Conservation (phyloP, 2,888 invertebrate genomes). For the Diplazon laetatorius region DNA sequence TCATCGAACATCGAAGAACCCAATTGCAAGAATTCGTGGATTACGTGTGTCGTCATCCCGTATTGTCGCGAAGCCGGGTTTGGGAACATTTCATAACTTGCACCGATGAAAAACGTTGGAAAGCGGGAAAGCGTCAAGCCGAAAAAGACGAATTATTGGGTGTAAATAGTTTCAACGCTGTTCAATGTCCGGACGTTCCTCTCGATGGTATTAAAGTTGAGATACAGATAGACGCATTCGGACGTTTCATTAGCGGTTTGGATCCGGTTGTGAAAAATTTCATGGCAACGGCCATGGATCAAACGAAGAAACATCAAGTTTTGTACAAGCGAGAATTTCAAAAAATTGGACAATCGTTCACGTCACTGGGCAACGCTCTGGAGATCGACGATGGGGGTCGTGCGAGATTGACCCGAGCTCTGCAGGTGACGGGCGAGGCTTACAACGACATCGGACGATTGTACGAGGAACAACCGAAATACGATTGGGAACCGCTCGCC, state of each 20-base stretch:
- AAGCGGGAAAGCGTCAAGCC: constrained; percentile 96
- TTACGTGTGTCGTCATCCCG: constrained; percentile 98
- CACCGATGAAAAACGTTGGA: constrained; percentile 99
- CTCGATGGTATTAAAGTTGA: constrained; percentile 89
- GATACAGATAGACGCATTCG: constrained; percentile 91
- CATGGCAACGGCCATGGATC: constrained; percentile 91
- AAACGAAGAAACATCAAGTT: constrained; percentile 93
- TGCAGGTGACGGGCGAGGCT: constrained; percentile 93
- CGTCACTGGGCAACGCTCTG: constrained; percentile 92
- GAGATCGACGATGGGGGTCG: constrained; percentile 88
- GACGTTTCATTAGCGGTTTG: constrained; percentile 92
- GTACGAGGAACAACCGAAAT: constrained; percentile 94
- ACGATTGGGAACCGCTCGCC: constrained; percentile 94
- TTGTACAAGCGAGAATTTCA: constrained; percentile 95
- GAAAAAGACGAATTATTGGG: constrained; percentile 96
- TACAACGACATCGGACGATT: constrained; percentile 95
- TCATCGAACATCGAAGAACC: constrained; percentile 96
- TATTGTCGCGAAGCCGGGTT: constrained; percentile 94
- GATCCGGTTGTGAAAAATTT: constrained; percentile 94
- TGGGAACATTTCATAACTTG: constrained; percentile 99
- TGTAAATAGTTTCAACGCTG: constrained; percentile 94
- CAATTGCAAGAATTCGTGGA: constrained; percentile 98
- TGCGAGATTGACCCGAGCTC: constrained; percentile 88
- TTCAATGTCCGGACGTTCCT: constrained; percentile 93
- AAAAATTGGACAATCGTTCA: constrained; percentile 94